A percentile compares a stretch with the other conserved stretches of the same genome.
Conservation (phyloP, 2,797 vertebrate species). For the Manis crassicaudata region DNA sequence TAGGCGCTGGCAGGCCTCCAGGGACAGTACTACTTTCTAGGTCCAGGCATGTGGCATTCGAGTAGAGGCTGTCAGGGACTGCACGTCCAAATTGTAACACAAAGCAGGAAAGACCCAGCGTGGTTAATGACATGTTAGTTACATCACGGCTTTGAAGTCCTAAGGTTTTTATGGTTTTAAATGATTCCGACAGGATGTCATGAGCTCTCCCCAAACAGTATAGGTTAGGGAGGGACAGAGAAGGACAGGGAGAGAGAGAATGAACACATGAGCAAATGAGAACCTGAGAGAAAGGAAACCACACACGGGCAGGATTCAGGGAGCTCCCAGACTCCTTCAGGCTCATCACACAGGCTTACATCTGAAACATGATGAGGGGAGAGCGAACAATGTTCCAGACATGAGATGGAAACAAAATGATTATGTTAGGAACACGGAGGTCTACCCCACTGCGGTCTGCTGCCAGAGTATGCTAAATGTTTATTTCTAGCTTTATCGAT, state of each 20-base stretch:
- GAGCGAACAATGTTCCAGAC: background rate
- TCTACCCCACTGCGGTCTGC: background rate
- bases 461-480: background rate
- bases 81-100: background rate
- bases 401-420: background rate
- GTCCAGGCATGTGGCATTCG: background rate
- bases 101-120: background rate
- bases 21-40: background rate
- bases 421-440: background rate
- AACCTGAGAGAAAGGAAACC: background rate
- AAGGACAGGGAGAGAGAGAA: rapidly evolving
- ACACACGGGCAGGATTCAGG: background rate
- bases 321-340: background rate
- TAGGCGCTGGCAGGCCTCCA: background rate
- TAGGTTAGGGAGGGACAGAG: background rate
- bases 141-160: background rate
- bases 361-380: background rate
- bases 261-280: background rate
- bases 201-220: background rate
- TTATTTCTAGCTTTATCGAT: background rate
- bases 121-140: background rate
- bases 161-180: slow-evolving; percentile 1
- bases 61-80: background rate
- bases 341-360: background rate
- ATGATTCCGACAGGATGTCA: background rate